Percentiles rank a stretch among this genome's conserved stretches.
These are phyloP conservation scores for Cyprinodon tularosa DNA, from an alignment of 2,113 vertebrate genomes.

Conservation along the genomic window DNA sequence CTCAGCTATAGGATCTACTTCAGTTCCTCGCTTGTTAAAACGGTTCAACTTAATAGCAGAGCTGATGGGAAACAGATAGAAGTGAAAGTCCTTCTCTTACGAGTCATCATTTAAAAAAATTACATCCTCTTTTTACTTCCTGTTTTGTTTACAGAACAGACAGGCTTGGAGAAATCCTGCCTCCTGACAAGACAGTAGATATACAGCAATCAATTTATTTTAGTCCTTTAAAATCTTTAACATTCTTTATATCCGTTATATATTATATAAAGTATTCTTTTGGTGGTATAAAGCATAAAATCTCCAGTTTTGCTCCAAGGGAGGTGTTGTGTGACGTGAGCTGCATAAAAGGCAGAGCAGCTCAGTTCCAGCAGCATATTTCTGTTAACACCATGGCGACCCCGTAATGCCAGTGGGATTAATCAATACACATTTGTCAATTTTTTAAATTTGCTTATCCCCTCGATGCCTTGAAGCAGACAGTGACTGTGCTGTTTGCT, in stretches of 20 bases:
- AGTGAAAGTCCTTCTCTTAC: conserved; percentile 6
- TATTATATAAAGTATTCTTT: background rate
- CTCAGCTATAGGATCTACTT: background rate
- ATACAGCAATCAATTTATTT: background rate
- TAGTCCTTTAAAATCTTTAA: background rate
- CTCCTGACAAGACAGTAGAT: background rate
- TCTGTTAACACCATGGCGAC: conserved; percentile 17
- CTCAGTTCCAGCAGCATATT: background rate
- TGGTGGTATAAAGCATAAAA: background rate
- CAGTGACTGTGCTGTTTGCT: conserved; percentile 46
- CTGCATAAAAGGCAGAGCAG: background rate
- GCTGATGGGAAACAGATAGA: conserved; percentile 8
- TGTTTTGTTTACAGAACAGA: background rate
- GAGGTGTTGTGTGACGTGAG: background rate
- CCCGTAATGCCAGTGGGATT: conserved; percentile 29
- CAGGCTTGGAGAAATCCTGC: background rate
- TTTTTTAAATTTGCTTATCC: conserved; percentile 37
- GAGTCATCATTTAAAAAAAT: background rate
- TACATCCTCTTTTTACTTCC: conserved; percentile 65
- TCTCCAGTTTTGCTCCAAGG: no score
- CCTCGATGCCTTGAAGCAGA: conserved; percentile 39
- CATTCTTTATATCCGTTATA: background rate
- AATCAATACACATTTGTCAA: conserved; percentile 36
- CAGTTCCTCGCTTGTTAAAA: background rate
- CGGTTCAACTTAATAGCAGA: background rate